A percentile compares a stretch with the other conserved stretches of the same genome.
Conservation (phyloP, 2,113 vertebrate species). For the Vulpes ferrilata region DNA sequence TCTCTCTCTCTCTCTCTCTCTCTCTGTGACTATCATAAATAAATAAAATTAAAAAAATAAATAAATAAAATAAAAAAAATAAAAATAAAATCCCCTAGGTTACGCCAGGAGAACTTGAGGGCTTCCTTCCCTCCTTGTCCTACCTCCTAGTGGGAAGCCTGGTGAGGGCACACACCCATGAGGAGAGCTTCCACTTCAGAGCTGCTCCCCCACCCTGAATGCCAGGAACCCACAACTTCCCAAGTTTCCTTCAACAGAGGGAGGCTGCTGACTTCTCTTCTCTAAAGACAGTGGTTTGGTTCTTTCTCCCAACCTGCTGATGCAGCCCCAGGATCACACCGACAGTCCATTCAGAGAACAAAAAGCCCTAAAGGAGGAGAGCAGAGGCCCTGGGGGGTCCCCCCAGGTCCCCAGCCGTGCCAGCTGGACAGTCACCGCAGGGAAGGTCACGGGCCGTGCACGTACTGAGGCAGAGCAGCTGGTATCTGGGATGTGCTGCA, state of each 20-base stretch:
- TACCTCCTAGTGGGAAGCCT: not conserved
- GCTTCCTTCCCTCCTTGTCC: not conserved
- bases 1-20: too few relatives aligned
- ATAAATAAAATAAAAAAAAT: too few relatives aligned
- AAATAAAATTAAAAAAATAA: too few relatives aligned
- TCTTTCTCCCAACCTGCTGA: not conserved
- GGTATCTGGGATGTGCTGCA: conserved; percentile 92
- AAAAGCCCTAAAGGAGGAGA: not conserved
- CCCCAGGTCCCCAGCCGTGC: fast-evolving
- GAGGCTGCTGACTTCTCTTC: not conserved
- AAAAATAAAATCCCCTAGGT: too few relatives aligned
- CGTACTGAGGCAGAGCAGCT: conserved; percentile 92
- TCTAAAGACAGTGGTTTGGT: not conserved
- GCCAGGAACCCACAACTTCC: not conserved
- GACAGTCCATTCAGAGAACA: not conserved
- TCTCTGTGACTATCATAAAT: too few relatives aligned
- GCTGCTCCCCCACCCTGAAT: not conserved
- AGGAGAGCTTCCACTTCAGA: not conserved
- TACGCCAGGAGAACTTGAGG: not conserved
- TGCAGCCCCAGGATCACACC: not conserved
- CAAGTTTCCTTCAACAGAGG: not conserved
- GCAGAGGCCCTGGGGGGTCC: not conserved
- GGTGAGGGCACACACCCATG: fast-evolving
- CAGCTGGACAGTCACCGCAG: not conserved
- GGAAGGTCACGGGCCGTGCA: not conserved